Conservation (phyloP, 2,888 invertebrate genomes). For the Agelastica alni region DNA sequence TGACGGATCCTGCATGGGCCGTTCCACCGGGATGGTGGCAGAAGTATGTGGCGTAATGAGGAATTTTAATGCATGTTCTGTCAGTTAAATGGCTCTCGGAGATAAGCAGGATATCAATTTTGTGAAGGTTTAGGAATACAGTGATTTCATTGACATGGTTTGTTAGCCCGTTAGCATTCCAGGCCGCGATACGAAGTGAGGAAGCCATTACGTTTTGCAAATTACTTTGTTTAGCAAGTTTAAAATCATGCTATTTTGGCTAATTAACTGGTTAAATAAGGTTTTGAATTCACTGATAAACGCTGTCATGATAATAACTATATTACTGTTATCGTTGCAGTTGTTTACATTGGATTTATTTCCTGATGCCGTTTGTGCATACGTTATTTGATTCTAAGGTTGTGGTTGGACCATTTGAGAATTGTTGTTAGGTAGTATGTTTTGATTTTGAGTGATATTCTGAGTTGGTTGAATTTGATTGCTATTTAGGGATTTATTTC, state of each 20-base stretch:
- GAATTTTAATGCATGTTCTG: slow-evolving; percentile 1
- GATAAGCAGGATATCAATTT: slow-evolving; percentile 2
- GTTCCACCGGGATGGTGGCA: neutral
- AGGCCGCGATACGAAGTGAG: neutral
- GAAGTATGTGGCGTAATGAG: slow-evolving; percentile 1
- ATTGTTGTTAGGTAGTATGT: slow-evolving; percentile 1
- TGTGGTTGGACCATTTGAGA: neutral
- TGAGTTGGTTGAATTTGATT: neutral
- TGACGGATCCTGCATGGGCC: neutral
- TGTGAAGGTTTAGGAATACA: neutral
- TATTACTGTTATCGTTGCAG: slow-evolving; percentile 1
- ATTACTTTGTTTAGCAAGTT: slow-evolving; percentile 4
- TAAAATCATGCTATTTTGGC: too few species aligned
- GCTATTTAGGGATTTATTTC: neutral
- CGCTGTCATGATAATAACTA: neutral
- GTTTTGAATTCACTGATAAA: slow-evolving; percentile 1
- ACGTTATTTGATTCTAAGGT: slow-evolving; percentile 1
- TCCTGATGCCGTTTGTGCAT: neutral
- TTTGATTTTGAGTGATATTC: neutral
- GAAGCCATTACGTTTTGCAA: slow-evolving; percentile 5
- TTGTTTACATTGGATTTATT: neutral
- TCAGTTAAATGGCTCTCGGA: slow-evolving; percentile 3
- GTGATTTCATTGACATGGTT: slow-evolving; percentile 3
- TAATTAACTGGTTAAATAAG: slow-evolving; percentile 3
- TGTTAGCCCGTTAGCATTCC: neutral